Conservation (phyloP, 2,797 vertebrate species). For the Podargus strigoides region DNA sequence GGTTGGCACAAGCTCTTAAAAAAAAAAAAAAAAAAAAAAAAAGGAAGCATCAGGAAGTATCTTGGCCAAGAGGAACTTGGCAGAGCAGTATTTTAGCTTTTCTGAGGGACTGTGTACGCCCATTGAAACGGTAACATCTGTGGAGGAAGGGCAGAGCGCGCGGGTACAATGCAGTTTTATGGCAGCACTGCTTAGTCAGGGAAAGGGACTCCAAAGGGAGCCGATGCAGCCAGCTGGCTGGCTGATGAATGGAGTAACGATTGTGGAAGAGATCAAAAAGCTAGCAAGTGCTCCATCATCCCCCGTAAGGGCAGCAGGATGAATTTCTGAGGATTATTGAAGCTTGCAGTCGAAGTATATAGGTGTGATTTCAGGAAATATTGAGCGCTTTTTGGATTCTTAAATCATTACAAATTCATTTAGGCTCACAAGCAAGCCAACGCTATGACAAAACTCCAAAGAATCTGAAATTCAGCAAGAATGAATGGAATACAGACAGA, state of each 20-base stretch:
- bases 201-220: conserved; percentile 47
- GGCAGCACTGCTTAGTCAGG: conserved; percentile 48
- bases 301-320: neutral
- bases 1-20: neutral
- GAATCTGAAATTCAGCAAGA: neutral
- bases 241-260: neutral
- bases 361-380: neutral
- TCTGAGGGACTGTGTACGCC: conserved; percentile 39
- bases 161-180: conserved; percentile 51
- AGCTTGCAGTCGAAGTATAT: neutral
- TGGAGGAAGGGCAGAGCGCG: conserved; percentile 52
- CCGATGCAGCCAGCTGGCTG: conserved; percentile 35
- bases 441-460: neutral
- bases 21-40: neutral
- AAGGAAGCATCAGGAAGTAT: conserved; percentile 41
- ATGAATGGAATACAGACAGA: neutral
- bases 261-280: conserved; percentile 31
- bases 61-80: conserved; percentile 63
- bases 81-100: conserved; percentile 30
- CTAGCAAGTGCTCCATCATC: neutral
- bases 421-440: neutral
- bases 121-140: conserved; percentile 53
- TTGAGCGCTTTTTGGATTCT: rapidly evolving
- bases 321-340: neutral
- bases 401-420: neutral